A percentile compares a stretch with the other conserved stretches of the same genome.
phyloP scores from a whole-genome alignment of 2,888 invertebrate genomes.

The Drosophila merina region DNA sequence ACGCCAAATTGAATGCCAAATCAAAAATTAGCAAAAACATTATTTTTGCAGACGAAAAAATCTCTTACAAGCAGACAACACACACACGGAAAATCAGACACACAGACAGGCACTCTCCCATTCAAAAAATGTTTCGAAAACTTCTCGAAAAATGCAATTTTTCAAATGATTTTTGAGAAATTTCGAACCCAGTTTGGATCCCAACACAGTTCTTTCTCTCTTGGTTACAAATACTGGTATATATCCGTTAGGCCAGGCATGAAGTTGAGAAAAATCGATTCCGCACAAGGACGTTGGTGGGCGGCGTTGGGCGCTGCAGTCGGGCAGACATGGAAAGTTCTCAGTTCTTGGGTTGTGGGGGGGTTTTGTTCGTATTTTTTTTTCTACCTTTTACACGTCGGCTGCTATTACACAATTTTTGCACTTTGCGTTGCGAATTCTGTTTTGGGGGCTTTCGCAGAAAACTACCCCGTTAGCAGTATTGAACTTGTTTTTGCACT shows the following conservation, averaged over 20 bases:
- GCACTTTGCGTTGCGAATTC: constrained; percentile 57
- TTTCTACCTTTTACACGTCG: constrained; percentile 75
- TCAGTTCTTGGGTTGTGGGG: constrained; percentile 17
- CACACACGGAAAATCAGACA: constrained; percentile 7
- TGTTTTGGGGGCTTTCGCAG: constrained; percentile 60
- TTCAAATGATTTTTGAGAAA: background rate
- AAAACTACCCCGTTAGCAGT: constrained; percentile 71
- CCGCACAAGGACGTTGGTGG: constrained; percentile 79
- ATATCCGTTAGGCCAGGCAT: constrained; percentile 69
- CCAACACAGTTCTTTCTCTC: constrained; percentile 22
- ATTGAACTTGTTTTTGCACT: constrained; percentile 68
- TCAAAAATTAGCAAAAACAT: constrained; percentile 47
- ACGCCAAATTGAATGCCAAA: constrained; percentile 54
- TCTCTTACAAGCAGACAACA: constrained; percentile 6
- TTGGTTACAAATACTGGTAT: constrained; percentile 27
- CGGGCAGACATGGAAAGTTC: constrained; percentile 34
- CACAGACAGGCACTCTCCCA: constrained; percentile 27
- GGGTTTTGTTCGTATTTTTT: constrained; percentile 7
- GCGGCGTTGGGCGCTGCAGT: constrained; percentile 50
- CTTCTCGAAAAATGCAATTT: constrained; percentile 5
- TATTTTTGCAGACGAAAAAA: constrained; percentile 25
- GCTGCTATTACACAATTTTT: constrained; percentile 72
- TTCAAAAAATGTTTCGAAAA: constrained; percentile 14
- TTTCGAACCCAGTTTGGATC: constrained; percentile 4
- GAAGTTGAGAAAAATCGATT: constrained; percentile 82